Conservation (phyloP, 2,888 invertebrate genomes). For the Callimorpha dominula region DNA sequence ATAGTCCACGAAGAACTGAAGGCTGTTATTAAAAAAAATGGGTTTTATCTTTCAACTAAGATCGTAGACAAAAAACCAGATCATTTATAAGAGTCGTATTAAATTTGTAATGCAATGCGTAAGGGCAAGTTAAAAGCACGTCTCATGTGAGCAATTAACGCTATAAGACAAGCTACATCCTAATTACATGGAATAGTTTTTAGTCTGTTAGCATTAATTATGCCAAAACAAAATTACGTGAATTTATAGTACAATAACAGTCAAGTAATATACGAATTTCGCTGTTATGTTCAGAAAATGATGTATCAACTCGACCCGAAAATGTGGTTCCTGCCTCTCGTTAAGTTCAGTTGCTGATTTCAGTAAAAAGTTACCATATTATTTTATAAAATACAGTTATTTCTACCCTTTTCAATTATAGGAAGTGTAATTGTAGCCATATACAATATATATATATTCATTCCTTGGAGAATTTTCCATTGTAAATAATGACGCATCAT, state of each 20-base stretch:
- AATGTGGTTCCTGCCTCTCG: background rate
- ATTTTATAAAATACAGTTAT: too few relatives aligned
- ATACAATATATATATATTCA: too few relatives aligned
- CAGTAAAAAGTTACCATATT: background rate
- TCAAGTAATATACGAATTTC: constrained; percentile 28
- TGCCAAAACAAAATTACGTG: constrained; percentile 30
- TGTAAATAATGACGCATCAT: too few relatives aligned
- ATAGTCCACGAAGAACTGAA: too few relatives aligned
- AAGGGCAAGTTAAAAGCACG: constrained; percentile 3
- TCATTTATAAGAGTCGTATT: too few relatives aligned
- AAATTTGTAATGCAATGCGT: background rate
- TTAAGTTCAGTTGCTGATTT: background rate
- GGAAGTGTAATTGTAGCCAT: too few relatives aligned
- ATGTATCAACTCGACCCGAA: background rate
- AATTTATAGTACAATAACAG: constrained; percentile 33
- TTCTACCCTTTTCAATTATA: too few relatives aligned
- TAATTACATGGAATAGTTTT: constrained; percentile 11
- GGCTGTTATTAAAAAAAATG: too few relatives aligned
- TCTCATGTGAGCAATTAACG: background rate
- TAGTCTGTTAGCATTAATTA: constrained; percentile 22
- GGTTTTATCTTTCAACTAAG: too few relatives aligned
- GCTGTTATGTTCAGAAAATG: constrained; percentile 28
- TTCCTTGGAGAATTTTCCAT: too few relatives aligned
- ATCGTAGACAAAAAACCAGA: too few relatives aligned
- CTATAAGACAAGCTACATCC: background rate